Base-by-base conservation (phyloP, 2,888 invertebrate genomes). In the Nipponacmea schrenckii region DNA sequence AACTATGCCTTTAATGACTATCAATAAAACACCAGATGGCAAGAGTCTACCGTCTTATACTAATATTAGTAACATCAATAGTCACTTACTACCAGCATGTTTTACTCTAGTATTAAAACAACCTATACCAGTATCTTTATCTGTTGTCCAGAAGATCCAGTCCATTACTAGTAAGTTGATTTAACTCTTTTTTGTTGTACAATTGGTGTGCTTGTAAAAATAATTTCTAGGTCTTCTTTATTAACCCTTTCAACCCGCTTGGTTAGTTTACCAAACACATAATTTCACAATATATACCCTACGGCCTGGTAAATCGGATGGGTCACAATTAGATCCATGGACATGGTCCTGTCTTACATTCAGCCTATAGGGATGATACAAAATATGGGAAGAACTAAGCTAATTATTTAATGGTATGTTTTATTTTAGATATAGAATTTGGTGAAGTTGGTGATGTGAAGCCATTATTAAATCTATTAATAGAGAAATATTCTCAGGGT, bases 41-140 rank as follows among this genome's bases (percentile, higher is more conserved):
- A 95, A 94, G 90, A 93, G 93, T 80, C 90, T 93, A 63, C 96
- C 96, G 0, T 92, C 93, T 0, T 97, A 95, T 89, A 93, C 94
- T 1, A 92, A 93, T 26, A 90, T 96, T 64, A 94, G 93, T 75
- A 92, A 93, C 70, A 92, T 93, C 81, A 98, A 98, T 90, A 96
- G 96, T 79, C 94, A 94, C 64, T 93, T 94, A 87, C 90, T 98
- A 83, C 96, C 97, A 0, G 97, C 97, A 0, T 95, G 94, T 86
- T 98, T 97, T 90, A 94, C 94, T 5, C 89, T 96, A 73, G 93
- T 93, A 75, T 91, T 98, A 67, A 94, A 94, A 69, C 93, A 94
- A 85, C 96, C 96, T 0, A 92, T 97, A 80, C 96, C 97, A 0
- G 92, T 97, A 79, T 95, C 96, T 82, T 90, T 93, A 44, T 93